Evolutionary conservation across 30 jellyfish, hydroid and myxozoan genomes (phyloP).

Genomic region (Rhopilema esculentum): DNA sequence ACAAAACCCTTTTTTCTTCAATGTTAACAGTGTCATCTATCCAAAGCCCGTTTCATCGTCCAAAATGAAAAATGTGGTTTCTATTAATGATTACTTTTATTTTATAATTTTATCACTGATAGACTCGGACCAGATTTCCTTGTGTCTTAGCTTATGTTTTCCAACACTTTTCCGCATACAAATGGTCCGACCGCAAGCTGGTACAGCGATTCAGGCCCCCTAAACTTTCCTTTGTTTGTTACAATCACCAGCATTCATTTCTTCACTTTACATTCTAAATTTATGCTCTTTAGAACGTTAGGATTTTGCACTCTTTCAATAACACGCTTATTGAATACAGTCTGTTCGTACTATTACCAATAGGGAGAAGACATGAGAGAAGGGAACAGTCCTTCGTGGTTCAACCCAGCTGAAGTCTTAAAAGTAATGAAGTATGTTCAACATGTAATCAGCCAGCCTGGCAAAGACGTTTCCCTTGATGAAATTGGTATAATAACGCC

Average conservation of each 20-base stretch:
- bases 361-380: slow-evolving; percentile 96
- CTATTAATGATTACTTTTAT: too few species aligned
- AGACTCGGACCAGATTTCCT: too few species aligned
- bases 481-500: slow-evolving; percentile 94
- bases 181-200: too few species aligned
- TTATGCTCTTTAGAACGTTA: not conserved
- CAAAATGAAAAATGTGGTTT: too few species aligned
- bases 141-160: too few species aligned
- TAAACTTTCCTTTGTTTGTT: not conserved
- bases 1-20: too few species aligned
- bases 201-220: too few species aligned
- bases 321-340: not conserved
- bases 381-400: slow-evolving; percentile 97
- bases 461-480: slow-evolving; percentile 26
- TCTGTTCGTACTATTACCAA: not conserved
- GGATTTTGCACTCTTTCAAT: not conserved
- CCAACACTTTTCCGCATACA: too few species aligned
- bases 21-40: too few species aligned
- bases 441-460: slow-evolving; percentile 28
- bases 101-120: too few species aligned
- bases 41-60: too few species aligned
- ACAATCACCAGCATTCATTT: not conserved
- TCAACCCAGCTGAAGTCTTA: slow-evolving; percentile 91
- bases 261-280: not conserved
- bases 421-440: slow-evolving; percentile 84